phyloP scores from a whole-genome alignment of 2,113 vertebrate genomes.

The Peromyscus polionotus region DNA sequence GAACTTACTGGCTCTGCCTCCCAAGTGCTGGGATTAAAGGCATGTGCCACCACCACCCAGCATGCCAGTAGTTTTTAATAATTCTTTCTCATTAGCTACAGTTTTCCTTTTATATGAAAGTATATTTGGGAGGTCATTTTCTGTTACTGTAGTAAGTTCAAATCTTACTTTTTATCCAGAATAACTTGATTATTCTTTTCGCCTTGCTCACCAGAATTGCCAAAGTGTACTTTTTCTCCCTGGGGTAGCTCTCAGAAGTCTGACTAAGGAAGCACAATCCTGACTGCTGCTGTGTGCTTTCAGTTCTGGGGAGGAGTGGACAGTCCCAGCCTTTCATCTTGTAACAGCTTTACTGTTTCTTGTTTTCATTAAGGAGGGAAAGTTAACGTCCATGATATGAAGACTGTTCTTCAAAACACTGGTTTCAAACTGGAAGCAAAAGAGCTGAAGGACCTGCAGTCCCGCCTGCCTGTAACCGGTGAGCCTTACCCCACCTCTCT shows the following conservation, averaged over 20 bases:
- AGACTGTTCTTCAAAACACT: conserved; percentile 48
- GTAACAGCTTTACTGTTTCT: conserved; percentile 32
- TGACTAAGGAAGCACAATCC: background rate
- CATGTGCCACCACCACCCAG: too few species aligned
- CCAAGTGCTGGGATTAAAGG: too few species aligned
- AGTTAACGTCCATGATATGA: background rate
- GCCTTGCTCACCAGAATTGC: background rate
- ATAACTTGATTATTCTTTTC: background rate
- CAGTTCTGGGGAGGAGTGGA: background rate
- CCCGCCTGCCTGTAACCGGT: conserved; percentile 47
- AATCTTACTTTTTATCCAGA: background rate
- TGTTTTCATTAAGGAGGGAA: conserved; percentile 68
- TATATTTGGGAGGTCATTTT: background rate
- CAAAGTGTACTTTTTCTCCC: background rate
- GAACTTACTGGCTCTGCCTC: too few species aligned
- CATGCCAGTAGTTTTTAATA: background rate
- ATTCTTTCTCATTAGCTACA: conserved; percentile 9
- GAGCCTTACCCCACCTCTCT: background rate
- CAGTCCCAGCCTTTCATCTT: background rate
- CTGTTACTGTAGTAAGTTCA: conserved; percentile 10
- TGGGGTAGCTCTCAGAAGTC: background rate
- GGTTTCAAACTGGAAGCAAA: conserved; percentile 47
- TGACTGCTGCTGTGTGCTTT: background rate
- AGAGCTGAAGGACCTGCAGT: conserved; percentile 63
- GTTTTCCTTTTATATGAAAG: conserved; percentile 17